A percentile compares a stretch with the other conserved stretches of the same genome.
Conservation (phyloP, 2,113 vertebrate species). For the Pantherophis guttatus region DNA sequence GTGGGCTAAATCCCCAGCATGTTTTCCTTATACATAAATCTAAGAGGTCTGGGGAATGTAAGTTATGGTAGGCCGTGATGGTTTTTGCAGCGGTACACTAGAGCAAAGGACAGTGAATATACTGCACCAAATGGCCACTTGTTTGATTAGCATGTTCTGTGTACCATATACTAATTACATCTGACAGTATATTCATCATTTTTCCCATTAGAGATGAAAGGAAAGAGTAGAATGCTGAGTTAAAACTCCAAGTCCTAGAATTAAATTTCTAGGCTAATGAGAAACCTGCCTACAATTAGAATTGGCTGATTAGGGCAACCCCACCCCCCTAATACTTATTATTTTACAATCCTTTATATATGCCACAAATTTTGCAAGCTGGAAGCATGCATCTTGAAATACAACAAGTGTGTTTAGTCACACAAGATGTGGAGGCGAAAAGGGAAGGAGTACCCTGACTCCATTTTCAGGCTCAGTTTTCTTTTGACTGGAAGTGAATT, state of each 20-base stretch:
- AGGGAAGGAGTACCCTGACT: background rate
- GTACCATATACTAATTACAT: background rate
- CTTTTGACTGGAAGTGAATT: background rate
- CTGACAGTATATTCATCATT: background rate
- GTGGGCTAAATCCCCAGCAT: background rate
- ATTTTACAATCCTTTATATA: background rate
- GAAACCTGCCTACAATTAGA: background rate
- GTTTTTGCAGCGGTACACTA: background rate
- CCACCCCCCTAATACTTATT: background rate
- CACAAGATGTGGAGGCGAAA: background rate
- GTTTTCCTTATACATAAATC: background rate
- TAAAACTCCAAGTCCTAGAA: background rate
- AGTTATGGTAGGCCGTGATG: background rate
- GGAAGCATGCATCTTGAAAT: background rate
- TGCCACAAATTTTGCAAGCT: background rate
- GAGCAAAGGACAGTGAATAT: background rate
- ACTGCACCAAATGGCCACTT: background rate
- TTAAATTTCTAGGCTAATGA: background rate
- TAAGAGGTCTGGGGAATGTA: background rate
- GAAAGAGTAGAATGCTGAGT: background rate
- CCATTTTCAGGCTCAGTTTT: background rate
- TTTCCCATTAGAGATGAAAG: background rate
- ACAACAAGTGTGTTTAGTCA: background rate
- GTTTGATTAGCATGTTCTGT: background rate
- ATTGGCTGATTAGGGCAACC: background rate